Evolutionary conservation across 37 sponge, comb jelly and placozoan species (phyloP).

Genomic region (Mnemiopsis leidyi): DNA sequence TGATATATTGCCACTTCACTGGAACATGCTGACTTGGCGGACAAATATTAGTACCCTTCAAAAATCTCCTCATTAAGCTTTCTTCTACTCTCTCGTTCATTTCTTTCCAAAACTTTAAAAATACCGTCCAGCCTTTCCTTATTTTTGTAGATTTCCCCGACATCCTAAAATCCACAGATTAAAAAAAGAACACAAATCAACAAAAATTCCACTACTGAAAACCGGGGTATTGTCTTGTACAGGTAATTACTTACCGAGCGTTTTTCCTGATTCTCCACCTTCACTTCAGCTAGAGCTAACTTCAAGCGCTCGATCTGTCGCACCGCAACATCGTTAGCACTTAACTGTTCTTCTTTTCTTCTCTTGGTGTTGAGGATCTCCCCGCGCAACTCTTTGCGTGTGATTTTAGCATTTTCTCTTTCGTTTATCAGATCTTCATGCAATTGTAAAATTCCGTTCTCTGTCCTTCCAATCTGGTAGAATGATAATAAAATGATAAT

Average conservation of each 20-base stretch:
- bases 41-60: neutral
- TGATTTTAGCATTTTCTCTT: slow-evolving; percentile 9
- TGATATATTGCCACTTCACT: neutral
- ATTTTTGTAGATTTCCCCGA: slow-evolving; percentile 37
- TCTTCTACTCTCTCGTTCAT: neutral
- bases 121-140: slow-evolving; percentile 15
- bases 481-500: neutral
- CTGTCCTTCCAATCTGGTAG: slow-evolving; percentile 57
- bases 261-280: slow-evolving; percentile 49
- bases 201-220: neutral
- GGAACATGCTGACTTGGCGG: neutral
- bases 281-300: neutral
- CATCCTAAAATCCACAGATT: neutral
- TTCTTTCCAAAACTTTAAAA: neutral
- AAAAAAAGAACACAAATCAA: too few relatives aligned
- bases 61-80: neutral
- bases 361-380: slow-evolving; percentile 50
- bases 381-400: neutral
- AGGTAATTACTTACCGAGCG: neutral
- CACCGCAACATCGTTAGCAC: slow-evolving; percentile 50
- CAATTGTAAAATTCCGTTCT: slow-evolving; percentile 39
- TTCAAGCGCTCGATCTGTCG: slow-evolving; percentile 32
- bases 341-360: slow-evolving; percentile 40
- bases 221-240: too few relatives aligned
- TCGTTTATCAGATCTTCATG: slow-evolving; percentile 63